Conservation (phyloP, 2,888 invertebrate genomes). For the Xestia c-nigrum region DNA sequence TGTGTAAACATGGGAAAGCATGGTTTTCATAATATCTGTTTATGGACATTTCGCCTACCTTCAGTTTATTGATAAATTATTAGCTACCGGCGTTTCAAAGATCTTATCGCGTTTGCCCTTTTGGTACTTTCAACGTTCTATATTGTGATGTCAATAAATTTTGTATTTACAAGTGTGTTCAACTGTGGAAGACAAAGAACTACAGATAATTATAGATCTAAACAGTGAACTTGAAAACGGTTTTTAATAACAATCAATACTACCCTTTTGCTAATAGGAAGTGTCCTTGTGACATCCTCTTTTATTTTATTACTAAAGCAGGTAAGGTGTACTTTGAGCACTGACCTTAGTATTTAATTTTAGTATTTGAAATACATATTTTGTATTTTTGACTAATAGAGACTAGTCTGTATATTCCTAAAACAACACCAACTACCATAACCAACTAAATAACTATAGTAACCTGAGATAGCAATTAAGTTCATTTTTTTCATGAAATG, state of each 20-base stretch:
- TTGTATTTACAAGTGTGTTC: constrained; percentile 14
- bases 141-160: constrained; percentile 31
- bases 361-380: background rate
- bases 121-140: constrained; percentile 44
- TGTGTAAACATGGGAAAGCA: constrained; percentile 24
- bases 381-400: background rate
- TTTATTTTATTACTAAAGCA: background rate
- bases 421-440: background rate
- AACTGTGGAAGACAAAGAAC: constrained; percentile 16
- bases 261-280: constrained; percentile 5
- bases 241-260: constrained; percentile 43
- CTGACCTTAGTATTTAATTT: background rate
- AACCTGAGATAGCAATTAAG: background rate
- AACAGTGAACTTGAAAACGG: constrained; percentile 35
- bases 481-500: background rate
- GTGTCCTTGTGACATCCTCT: background rate
- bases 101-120: constrained; percentile 66
- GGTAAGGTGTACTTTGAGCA: background rate
- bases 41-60: constrained; percentile 59
- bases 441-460: background rate
- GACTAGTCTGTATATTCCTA: background rate
- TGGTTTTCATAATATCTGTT: constrained; percentile 27
- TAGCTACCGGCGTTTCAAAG: constrained; percentile 63
- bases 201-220: constrained; percentile 18
- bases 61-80: constrained; percentile 61